Percentiles rank a stretch among this genome's conserved stretches.
These are phyloP conservation scores for Lycocerus yunnanus DNA, from an alignment of 2,888 invertebrate species.

Conservation along the genomic window DNA sequence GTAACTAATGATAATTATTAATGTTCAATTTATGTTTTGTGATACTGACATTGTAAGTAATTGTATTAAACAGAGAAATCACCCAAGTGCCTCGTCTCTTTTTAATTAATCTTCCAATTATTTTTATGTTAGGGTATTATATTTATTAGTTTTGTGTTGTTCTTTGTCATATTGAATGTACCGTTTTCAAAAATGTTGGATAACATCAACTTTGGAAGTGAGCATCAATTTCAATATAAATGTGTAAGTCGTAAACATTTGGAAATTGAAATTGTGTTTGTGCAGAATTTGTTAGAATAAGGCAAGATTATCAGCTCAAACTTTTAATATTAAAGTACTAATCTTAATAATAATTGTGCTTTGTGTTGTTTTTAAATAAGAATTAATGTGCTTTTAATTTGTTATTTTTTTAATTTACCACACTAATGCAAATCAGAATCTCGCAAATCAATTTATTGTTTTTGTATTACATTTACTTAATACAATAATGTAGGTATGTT, in stretches of 20 bases:
- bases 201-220: background rate
- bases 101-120: constrained; percentile 23
- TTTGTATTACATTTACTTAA: background rate
- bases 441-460: background rate
- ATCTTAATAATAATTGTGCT: background rate
- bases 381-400: background rate
- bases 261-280: background rate
- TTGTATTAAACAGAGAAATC: constrained; percentile 27
- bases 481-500: background rate
- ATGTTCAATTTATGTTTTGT: constrained; percentile 16
- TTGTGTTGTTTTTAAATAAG: background rate
- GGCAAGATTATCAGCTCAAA: background rate
- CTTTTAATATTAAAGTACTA: background rate
- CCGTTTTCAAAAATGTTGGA: background rate
- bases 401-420: background rate
- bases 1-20: constrained; percentile 9
- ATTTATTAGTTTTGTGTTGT: constrained; percentile 23
- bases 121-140: constrained; percentile 15
- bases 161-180: constrained; percentile 23
- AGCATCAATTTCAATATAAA: background rate
- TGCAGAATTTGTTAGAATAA: background rate
- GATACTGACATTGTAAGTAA: constrained; percentile 27
- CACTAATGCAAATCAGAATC: background rate
- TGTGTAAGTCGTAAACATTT: background rate
- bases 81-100: constrained; percentile 35